A percentile compares a stretch with the other conserved stretches of the same genome.
phyloP scores from a whole-genome alignment of 2,113 vertebrate species.

The Pongo abelii region DNA sequence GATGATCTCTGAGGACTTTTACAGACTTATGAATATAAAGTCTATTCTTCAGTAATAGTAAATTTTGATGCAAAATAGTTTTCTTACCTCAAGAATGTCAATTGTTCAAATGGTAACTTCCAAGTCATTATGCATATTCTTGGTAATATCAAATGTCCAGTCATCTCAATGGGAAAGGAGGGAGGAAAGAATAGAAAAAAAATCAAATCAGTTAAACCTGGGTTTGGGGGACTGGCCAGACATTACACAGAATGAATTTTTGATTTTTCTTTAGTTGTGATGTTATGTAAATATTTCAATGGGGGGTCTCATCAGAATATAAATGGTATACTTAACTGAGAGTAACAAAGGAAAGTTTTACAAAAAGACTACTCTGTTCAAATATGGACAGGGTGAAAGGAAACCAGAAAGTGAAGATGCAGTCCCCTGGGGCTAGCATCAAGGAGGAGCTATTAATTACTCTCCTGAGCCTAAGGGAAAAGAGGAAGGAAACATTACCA shows the following conservation, averaged over 20 bases:
- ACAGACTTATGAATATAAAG: not conserved
- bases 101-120: not conserved
- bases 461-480: not conserved
- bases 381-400: not conserved
- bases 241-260: not conserved
- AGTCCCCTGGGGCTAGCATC: fast-evolving
- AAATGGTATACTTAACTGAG: not conserved
- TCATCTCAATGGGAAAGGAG: not conserved
- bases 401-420: not conserved
- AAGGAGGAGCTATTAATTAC: not conserved
- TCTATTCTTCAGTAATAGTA: not conserved
- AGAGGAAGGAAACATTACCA: not conserved
- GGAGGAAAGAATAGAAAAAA: not conserved
- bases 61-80: not conserved
- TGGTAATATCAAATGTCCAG: not conserved
- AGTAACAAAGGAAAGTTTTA: not conserved
- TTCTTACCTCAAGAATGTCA: not conserved
- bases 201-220: not conserved
- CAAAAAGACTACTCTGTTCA: not conserved
- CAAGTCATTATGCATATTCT: not conserved
- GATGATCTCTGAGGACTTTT: not conserved
- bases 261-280: not conserved
- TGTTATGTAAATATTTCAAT: not conserved
- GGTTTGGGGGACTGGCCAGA: not conserved
- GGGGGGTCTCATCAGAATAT: not conserved